phyloP scores from a whole-genome alignment of 2,113 vertebrate genomes.

The Cephalopterus ornatus region DNA sequence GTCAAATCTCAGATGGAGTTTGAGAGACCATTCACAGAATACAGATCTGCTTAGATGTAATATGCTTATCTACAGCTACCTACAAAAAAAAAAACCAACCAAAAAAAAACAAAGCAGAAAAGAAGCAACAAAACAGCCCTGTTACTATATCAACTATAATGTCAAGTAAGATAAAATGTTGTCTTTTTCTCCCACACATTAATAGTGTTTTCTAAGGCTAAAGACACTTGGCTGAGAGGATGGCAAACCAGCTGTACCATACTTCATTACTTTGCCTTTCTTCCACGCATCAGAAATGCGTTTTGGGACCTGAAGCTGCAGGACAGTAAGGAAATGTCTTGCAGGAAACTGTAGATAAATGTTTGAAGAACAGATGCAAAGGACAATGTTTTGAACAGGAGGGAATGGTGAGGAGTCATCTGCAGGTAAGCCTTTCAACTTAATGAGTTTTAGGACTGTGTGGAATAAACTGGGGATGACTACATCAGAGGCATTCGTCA shows the following conservation, averaged over 20 bases:
- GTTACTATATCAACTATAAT: neutral
- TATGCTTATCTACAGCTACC: neutral
- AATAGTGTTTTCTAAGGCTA: conserved; percentile 1
- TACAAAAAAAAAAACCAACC: neutral
- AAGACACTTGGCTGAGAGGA: neutral
- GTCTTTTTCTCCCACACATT: neutral
- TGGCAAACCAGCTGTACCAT: neutral
- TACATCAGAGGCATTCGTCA: neutral
- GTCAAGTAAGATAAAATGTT: conserved; percentile 30
- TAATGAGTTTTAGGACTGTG: neutral
- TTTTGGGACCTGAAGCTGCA: neutral
- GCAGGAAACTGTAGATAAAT: neutral
- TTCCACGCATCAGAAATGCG: neutral
- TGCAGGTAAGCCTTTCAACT: neutral
- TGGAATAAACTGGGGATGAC: neutral
- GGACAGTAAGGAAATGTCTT: neutral
- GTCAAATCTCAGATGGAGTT: neutral
- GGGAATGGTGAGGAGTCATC: neutral
- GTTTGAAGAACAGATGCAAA: neutral
- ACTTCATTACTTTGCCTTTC: neutral
- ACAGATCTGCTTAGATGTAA: neutral
- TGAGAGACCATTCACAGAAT: neutral
- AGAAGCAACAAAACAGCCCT: neutral
- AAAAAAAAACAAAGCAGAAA: neutral
- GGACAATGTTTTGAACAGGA: neutral